Evolutionary conservation across 2,888 invertebrate species (phyloP), one percentile per base, ranked within the genome.

Genomic region (Candidula unifasciata): DNA sequence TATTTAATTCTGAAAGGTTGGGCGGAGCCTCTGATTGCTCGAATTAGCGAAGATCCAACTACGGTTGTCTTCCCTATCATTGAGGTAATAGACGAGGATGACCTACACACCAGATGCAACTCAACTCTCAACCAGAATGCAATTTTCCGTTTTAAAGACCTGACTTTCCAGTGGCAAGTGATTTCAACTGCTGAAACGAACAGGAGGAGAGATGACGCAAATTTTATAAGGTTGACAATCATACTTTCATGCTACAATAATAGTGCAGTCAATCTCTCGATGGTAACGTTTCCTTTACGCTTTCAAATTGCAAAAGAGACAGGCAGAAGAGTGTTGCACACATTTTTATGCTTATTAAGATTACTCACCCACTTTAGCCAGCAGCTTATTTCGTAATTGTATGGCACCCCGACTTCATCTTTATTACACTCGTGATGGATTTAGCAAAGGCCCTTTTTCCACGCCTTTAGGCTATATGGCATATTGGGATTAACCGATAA

Each of bases 21-120:
- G 87, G 84, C 74, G n/a, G 87, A 87, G 37, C 86, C 87, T 3
- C 74, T 87, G 18, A 68, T 79, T 44, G 78, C 73, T 37, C 82
- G 85, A 8, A 86, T 87, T n/a, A 69, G 21, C 18, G 30, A 68
- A 21, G 82, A 86, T 30, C 74, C 74, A 21, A 85, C 83, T 27
- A 68, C 66, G 35, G 83, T 83, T 27, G 86, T 82, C 18, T 87
- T 80, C n/a, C 87, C 87, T 3, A 85, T 80, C 64, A 87, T 87
- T 18, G 86, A 87, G 73, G 83, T 85, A 21, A 85, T 86, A 35
- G 71, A 54, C 16, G 81, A 78, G 57, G 57, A 68, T 24, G 74
- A 77, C 2, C 35, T 87, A 10, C 30, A 54, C 16, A 44, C 80
- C 3, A 30, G 16, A 1, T 18, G 73, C 21, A 87, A 84, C 82